These are phyloP conservation scores for Centropus bengalensis DNA, from an alignment of 2,113 vertebrate genomes.

Conservation along the genomic window DNA sequence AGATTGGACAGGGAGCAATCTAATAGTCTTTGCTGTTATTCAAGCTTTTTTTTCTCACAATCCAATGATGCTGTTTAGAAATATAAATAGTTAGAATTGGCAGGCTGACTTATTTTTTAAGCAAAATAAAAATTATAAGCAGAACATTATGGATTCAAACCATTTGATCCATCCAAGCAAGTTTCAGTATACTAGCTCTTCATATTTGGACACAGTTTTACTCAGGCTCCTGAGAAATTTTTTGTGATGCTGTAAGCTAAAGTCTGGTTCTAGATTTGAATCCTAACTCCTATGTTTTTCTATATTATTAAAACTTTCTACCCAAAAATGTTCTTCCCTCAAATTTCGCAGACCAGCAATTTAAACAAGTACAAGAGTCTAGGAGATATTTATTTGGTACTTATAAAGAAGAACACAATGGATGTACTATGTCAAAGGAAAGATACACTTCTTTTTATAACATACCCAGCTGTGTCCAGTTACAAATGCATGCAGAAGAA, in stretches of 20 bases:
- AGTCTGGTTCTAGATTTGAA: neutral
- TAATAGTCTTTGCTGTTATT: neutral
- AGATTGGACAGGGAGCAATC: neutral
- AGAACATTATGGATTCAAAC: neutral
- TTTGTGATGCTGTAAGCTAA: neutral
- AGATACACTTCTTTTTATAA: neutral
- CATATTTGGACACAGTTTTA: neutral
- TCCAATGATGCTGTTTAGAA: neutral
- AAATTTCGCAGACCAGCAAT: neutral
- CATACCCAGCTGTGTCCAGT: neutral
- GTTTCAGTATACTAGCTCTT: neutral
- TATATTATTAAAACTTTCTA: neutral
- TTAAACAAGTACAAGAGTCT: neutral
- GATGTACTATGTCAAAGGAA: neutral
- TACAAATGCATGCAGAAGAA: neutral
- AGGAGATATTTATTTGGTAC: neutral
- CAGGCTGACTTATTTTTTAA: neutral
- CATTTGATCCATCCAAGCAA: neutral
- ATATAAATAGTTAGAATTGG: neutral
- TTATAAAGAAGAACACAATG: neutral
- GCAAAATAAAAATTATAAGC: neutral
- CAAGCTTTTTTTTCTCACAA: neutral
- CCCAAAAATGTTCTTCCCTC: neutral
- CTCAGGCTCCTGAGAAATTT: neutral
- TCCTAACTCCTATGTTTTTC: neutral